Percentiles rank a stretch among this genome's conserved stretches.
Conservation (phyloP, 2,113 vertebrate species). For the Acrocephalus arundinaceus region DNA sequence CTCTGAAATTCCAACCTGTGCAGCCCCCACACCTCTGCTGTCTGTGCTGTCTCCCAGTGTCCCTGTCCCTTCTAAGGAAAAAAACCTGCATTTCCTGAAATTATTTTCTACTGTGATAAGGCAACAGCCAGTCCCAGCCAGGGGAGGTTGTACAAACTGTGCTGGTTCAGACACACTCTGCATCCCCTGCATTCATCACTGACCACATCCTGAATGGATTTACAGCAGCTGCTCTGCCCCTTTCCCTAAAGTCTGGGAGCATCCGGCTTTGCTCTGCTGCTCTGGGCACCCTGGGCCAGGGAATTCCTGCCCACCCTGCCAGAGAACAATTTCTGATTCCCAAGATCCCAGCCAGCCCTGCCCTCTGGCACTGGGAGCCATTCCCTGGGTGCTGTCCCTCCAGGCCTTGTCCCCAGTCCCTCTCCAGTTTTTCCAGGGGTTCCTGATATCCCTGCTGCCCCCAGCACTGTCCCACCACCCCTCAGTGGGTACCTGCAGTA, state of each 20-base stretch:
- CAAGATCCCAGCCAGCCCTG: fast-evolving
- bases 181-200: fast-evolving
- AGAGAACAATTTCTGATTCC: neutral
- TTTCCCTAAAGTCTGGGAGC: neutral
- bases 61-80: neutral
- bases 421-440: neutral
- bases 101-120: neutral
- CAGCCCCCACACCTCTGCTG: neutral
- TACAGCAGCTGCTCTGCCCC: neutral
- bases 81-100: neutral
- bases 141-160: neutral
- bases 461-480: neutral
- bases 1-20: fast-evolving
- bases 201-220: neutral
- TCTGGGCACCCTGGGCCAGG: neutral
- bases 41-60: neutral
- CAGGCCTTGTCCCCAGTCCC: neutral
- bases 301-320: neutral
- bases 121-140: neutral
- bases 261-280: neutral
- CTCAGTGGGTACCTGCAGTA: fast-evolving
- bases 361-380: neutral
- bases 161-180: neutral
- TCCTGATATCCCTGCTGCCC: neutral
- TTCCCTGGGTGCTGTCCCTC: neutral